Evolutionary conservation across 1,140 invertebrate species (phyloP), one percentile per base, ranked within the genome.

Genomic region (Sycobia sp.): DNA sequence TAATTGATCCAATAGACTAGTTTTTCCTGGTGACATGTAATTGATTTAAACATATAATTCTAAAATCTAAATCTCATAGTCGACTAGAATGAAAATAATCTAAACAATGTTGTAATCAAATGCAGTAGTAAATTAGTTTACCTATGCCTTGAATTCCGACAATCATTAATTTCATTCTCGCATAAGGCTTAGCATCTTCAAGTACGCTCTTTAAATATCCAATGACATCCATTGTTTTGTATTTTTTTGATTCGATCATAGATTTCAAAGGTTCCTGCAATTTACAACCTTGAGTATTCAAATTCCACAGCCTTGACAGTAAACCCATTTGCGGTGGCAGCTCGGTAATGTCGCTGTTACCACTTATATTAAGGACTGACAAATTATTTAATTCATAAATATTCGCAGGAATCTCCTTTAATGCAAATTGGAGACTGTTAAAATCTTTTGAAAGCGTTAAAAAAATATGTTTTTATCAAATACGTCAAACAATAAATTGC

Each of bases 131-230:
- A 4, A 11, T 32, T 32, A 29, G 47, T 47, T 73, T 73, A 61
- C 80, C 84, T 60, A 94, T 94, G 13, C 93, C 93, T 75, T 97
- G 92, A 10, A 94, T 88, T 0, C 97, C 97, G 14, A 99, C 95
- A 46, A 99, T 89, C 96, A 99, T 98, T 3, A 99, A 83, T 76
- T 98, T 99, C 90, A 99, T 95, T 38, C 94, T 84, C 5, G 94
- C 92, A 79, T 99, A 99, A 0, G 94, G 91, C 74, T 91, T 90
- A 0, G 96, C 95, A 80, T 98, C 91, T 75, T 94, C 91, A 46
- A 94, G 80, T 46, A 94, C 90, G 1, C 90, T 92, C 76, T 97
- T 95, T 1, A 99, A 85, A 81, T 98, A 98, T 0, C 95, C 95
- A 34, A 99, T 89, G 36, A 99, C 92, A 76, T 99, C 96, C 87